Evolutionary conservation across 2,113 vertebrate species (phyloP), one percentile per base, ranked within the genome.

Genomic region (Nothocercus nigrocapillus): DNA sequence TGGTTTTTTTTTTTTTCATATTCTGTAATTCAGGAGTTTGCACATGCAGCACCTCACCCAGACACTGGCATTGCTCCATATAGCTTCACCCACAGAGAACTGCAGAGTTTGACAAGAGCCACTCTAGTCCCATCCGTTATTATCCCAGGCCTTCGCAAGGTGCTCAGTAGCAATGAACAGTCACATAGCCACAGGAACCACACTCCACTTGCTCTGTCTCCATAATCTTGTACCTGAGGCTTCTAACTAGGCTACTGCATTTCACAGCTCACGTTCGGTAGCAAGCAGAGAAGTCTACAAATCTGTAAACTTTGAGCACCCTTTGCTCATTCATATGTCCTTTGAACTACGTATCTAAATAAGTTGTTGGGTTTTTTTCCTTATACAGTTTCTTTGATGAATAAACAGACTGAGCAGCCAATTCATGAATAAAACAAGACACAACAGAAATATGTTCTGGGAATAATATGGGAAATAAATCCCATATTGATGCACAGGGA

Each of bases 121-220:
- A 7, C 40, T 28, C 34, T 12, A 5, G 6, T 47, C 36, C 19
- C 45, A 67, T 25, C 4, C 27, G 13, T n/a, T 64, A 34, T n/a
- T 68, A 18, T 36, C 28, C 51, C 27, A 84, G 36, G 47, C 58
- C 12, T 53, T 70, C 44, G 51, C 27, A 9, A 2, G 9, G 5
- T 64, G 30, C 2, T 61, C 70, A 9, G 3, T 53, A 84, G 42
- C 38, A 84, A 19, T 12, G 3, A 66, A 40, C 0, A 1, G 25
- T 20, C 34, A 47, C 91, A 54, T 0, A 5, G 10, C 25, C 42
- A 13, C 0, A 0, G 58, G 64, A 84, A 13, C 9, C 6, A 4
- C 0, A 0, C 5, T 38, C 28, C 30, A 15, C 14, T 47, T 36
- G 8, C 16, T 88, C 54, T 56, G 15, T 51, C 59, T 42, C 59